Evolutionary conservation across 2,888 invertebrate species (phyloP), one percentile per base, ranked within the genome.

Genomic region (Neoascia interrupta): DNA sequence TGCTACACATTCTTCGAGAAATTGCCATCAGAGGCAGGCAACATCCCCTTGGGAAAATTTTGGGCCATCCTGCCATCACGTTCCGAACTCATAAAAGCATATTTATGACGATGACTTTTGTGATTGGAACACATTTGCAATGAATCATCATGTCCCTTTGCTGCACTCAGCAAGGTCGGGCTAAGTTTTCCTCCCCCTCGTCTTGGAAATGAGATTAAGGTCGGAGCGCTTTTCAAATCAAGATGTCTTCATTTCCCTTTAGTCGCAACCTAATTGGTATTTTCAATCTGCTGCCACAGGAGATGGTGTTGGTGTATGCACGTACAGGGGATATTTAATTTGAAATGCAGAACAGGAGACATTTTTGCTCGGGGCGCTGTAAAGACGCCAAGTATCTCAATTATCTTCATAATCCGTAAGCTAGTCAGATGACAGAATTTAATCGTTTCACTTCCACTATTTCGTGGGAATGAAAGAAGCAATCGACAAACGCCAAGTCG

Each of bases 361-460:
- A 26, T 21, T 13, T 37, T 3, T 6, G 6, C 31, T 11, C 15
- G 21, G 18, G 3, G 39, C n/a, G n/a, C n/a, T n/a, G n/a, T n/a
- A n/a, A 54, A 13, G 36, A 39, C 47, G 36, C 28, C 47, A 61
- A 61, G 36, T 61, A 21, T n/a, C 31, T 63, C 54, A 58, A 69
- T 69, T 69, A 63, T 69, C 56, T 19, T 43, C 41, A 43, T 69
- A 63, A 75, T 69, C 75, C 61, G 69, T 43, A 63, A 75, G 69
- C 63, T 69, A 56, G 69, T 63, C 75, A 69, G 75, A 75, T 75
- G 75, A 56, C 23, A 69, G 21, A 51, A 69, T 75, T 75, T 63
- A 69, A 63, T 69, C 56, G 63, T 63, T 69, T 43, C 13, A 15
- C 18, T 54, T 61, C n/a, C n/a, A n/a, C n/a, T n/a, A n/a, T 3